Evolutionary conservation across 2,888 invertebrate species (phyloP).

Genomic region (Neoitamus cyanurus): DNA sequence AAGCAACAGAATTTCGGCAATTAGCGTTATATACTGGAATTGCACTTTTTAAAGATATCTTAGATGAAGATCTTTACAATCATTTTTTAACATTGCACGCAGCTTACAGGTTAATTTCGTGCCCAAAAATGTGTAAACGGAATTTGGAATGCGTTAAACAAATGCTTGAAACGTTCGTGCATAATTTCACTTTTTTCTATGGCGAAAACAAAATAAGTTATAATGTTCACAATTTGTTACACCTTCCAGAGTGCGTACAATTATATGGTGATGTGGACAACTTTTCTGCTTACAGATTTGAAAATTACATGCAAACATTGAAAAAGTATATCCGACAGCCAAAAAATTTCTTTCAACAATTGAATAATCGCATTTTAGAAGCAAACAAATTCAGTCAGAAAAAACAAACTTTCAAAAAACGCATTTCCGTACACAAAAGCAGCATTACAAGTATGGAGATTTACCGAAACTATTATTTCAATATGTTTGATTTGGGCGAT

Average conservation of each 20-base stretch:
- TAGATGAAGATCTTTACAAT: background rate
- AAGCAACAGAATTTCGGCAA: background rate
- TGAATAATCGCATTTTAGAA: background rate
- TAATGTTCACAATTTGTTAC: background rate
- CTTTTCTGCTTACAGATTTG: background rate
- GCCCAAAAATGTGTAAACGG: background rate
- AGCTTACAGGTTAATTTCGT: background rate
- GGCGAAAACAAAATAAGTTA: background rate
- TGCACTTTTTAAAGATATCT: background rate
- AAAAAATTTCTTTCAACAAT: background rate
- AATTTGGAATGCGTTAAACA: background rate
- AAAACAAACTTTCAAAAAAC: background rate
- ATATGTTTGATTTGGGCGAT: background rate
- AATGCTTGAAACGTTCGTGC: background rate
- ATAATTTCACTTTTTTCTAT: background rate
- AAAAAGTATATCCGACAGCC: background rate
- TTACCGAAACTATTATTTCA: background rate
- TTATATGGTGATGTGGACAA: background rate
- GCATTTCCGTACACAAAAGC: background rate
- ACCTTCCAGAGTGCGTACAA: background rate
- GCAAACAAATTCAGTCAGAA: background rate
- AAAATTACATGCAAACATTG: background rate
- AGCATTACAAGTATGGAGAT: background rate
- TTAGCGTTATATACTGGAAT: background rate
- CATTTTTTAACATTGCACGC: background rate